A percentile compares a stretch with the other conserved stretches of the same genome.
Conservation (phyloP, 2,797 vertebrate species). For the Pseudochaenichthys georgianus region DNA sequence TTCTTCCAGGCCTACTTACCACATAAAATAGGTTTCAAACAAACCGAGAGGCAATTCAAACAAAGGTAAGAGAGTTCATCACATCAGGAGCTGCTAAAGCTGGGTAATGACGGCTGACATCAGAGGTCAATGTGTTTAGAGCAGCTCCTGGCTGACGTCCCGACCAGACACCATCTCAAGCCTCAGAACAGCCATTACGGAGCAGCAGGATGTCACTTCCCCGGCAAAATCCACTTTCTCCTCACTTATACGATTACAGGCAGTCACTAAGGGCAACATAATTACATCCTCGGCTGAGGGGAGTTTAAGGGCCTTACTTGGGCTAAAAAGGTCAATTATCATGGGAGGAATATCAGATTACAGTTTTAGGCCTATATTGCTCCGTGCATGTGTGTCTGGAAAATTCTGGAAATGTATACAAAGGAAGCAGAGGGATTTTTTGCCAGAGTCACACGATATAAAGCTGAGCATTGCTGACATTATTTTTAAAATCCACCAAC, state of each 20-base stretch:
- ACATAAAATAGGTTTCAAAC: not conserved
- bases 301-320: constrained; percentile 34
- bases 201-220: constrained; percentile 76
- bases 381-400: not conserved
- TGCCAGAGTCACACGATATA: not conserved
- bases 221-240: constrained; percentile 71
- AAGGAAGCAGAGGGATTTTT: not conserved
- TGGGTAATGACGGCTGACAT: constrained; percentile 32
- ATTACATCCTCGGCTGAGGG: constrained; percentile 17
- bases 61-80: constrained; percentile 5
- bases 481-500: not conserved
- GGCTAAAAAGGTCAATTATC: constrained; percentile 36
- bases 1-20: too few relatives aligned
- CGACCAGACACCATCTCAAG: constrained; percentile 58
- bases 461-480: not conserved
- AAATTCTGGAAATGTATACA: not conserved
- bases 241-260: constrained; percentile 66
- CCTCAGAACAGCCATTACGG: constrained; percentile 54
- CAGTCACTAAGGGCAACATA: constrained; percentile 42
- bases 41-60: not conserved
- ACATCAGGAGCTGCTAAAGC: constrained; percentile 39
- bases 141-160: constrained; percentile 14
- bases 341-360: constrained; percentile 9
- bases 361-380: not conserved
- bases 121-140: constrained; percentile 42